Percentiles rank a stretch among this genome's conserved stretches.
Conservation (phyloP, 2,888 invertebrate genomes). For the Neocrepidodera transversa region DNA sequence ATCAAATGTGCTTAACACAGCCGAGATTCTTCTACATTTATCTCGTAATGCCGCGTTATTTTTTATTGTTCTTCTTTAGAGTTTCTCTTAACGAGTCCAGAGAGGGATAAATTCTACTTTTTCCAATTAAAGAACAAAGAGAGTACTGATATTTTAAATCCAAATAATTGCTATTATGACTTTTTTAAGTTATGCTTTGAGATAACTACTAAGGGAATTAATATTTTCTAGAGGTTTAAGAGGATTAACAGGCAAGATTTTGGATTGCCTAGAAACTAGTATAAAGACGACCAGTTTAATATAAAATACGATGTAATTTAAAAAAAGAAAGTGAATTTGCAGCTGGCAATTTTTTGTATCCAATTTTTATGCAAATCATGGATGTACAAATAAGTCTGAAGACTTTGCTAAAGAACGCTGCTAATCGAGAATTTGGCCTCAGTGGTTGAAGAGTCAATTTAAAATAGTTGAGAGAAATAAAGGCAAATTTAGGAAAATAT, state of each 20-base stretch:
- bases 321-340: too few relatives aligned
- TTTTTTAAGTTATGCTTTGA: conserved; percentile 13
- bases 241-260: conserved; percentile 5
- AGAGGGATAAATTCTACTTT: conserved; percentile 14
- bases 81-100: conserved; percentile 10
- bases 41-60: conserved; percentile 8
- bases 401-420: too few relatives aligned
- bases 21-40: conserved; percentile 5
- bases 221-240: conserved; percentile 4
- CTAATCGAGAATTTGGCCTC: too few relatives aligned
- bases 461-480: too few relatives aligned
- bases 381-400: too few relatives aligned
- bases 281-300: too few relatives aligned
- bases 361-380: too few relatives aligned
- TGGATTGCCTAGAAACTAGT: not conserved
- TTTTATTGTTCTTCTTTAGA: conserved; percentile 13
- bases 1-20: not conserved
- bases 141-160: conserved; percentile 16
- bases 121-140: conserved; percentile 17
- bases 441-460: too few relatives aligned
- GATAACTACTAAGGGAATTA: conserved; percentile 15
- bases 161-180: conserved; percentile 15
- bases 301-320: too few relatives aligned
- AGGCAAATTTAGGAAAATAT: too few relatives aligned
- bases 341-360: too few relatives aligned